Conservation (phyloP, 1,140 invertebrate species). For the Rhopalosiphum padi region DNA sequence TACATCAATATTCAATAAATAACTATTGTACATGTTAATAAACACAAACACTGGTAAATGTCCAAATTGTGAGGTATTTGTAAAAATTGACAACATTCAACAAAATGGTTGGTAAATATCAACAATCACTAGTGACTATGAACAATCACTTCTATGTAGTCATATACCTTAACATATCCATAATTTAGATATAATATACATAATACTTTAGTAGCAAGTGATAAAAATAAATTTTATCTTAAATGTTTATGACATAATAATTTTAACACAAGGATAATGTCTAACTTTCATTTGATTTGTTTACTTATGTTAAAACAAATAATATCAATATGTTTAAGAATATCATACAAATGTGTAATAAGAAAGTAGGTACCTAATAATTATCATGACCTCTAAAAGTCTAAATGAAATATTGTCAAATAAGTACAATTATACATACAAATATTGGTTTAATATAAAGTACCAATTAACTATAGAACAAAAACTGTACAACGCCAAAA, state of each 20-base stretch:
- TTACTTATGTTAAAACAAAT: background rate
- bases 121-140: background rate
- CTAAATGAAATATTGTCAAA: constrained; percentile 31
- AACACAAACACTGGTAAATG: background rate
- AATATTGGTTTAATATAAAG: background rate
- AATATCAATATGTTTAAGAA: background rate
- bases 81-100: background rate
- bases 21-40: background rate
- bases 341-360: background rate
- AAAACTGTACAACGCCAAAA: background rate
- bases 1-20: background rate
- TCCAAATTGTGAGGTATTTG: background rate
- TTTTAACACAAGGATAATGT: background rate
- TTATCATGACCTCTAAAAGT: constrained; percentile 39
- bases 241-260: background rate
- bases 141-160: background rate
- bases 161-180: background rate
- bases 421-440: background rate
- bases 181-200: background rate
- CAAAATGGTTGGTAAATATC: background rate
- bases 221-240: background rate
- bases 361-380: constrained; percentile 10
- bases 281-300: background rate
- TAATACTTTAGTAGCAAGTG: background rate
- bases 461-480: background rate